Base-by-base conservation (phyloP, 2,888 invertebrate species). In the Mythimna impura region DNA sequence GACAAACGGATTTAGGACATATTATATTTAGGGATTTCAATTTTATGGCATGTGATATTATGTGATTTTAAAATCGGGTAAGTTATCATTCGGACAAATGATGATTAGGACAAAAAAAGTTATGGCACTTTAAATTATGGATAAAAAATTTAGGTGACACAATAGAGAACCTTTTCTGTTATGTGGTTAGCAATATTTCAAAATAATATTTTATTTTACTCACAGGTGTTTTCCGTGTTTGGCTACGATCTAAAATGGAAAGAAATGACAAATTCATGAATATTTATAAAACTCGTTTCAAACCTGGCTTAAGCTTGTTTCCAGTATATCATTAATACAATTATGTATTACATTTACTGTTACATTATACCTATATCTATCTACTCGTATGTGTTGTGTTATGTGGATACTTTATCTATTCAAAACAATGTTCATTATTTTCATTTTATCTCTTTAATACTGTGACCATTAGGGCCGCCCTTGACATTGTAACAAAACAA, bases 121-220 rank as follows among this genome's bases (percentile, higher is more conserved):
- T n/a, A n/a, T n/a, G n/a, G n/a, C n/a, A n/a, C n/a, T n/a, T n/a
- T n/a, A n/a, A n/a, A n/a, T n/a, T n/a, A n/a, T n/a, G n/a, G n/a
- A n/a, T n/a, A n/a, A n/a, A n/a, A n/a, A n/a, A n/a, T n/a, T n/a
- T n/a, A n/a, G n/a, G n/a, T n/a, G n/a, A n/a, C n/a, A n/a, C n/a
- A n/a, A n/a, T n/a, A n/a, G n/a, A n/a, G n/a, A n/a, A n/a, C n/a
- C n/a, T 8, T 14, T 54, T 74, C 50, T 67, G 14, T 62, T 55
- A 6, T 40, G 34, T 2, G 8, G 30, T 62, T 62, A 57, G 43
- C 58, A 64, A 64, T 36, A 25, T 71, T 36, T 50, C 25, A 76
- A 54, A 43, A 17, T 50, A 40, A 20, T 47, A 20, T 36, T 58
- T 66, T 75, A 2, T 61, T 22, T 36, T 25, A 61, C 17, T 14